Conservation (phyloP, 2,113 vertebrate species). For the Tragelaphus imberbis region DNA sequence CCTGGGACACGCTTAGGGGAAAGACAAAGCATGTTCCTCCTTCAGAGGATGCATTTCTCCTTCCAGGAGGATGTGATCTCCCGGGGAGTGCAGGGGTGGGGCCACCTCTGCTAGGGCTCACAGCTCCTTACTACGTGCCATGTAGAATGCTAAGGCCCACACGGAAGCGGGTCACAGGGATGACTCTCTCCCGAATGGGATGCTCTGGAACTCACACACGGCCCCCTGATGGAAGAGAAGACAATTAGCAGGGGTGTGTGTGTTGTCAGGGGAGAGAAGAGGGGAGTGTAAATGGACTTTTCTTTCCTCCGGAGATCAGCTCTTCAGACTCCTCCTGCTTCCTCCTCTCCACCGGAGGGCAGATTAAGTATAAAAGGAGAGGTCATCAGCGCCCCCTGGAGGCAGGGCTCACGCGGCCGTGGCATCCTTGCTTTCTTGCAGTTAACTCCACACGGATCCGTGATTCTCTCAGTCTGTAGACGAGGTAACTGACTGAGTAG, state of each 20-base stretch:
- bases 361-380: background rate
- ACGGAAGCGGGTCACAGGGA: background rate
- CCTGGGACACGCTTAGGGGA: background rate
- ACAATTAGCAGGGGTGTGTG: background rate
- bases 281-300: background rate
- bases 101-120: background rate
- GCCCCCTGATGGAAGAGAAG: background rate
- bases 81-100: background rate
- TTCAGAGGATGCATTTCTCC: background rate
- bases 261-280: background rate
- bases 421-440: rapidly evolving
- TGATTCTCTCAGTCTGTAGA: background rate
- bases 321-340: background rate
- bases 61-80: background rate
- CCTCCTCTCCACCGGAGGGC: background rate
- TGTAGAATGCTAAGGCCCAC: background rate
- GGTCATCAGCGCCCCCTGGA: background rate
- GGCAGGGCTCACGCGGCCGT: background rate
- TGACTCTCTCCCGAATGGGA: too few species aligned
- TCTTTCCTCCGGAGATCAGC: background rate
- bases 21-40: background rate
- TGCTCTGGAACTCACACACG: background rate
- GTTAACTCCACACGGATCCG: background rate
- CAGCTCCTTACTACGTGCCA: rapidly evolving
- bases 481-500: rapidly evolving